These are phyloP conservation scores for Crotalus viridis DNA, from an alignment of 2,113 vertebrate species.

Conservation along the genomic window DNA sequence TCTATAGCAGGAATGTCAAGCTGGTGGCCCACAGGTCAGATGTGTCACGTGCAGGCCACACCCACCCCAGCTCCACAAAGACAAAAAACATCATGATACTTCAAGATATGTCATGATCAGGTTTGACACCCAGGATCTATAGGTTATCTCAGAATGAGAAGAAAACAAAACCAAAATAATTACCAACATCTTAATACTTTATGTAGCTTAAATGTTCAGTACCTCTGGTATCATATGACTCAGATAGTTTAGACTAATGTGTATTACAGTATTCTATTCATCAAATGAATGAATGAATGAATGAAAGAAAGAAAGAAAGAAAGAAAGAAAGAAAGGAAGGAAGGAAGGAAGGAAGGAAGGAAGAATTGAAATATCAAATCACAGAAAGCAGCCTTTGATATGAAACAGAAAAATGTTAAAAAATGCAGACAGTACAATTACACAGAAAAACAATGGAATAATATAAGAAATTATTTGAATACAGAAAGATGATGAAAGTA, in stretches of 20 bases:
- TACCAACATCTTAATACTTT: slow-evolving; percentile 10
- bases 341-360: no score
- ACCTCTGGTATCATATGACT: background rate
- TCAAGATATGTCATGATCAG: no score
- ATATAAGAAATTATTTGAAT: background rate
- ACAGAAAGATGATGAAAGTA: background rate
- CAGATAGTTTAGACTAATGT: slow-evolving; percentile 9
- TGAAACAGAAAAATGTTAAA: slow-evolving; percentile 25
- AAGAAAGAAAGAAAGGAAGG: no score
- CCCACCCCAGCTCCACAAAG: no score
- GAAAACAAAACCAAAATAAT: background rate
- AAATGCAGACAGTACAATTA: slow-evolving; percentile 8
- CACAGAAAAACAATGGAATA: slow-evolving; percentile 14
- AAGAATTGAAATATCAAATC: slow-evolving; percentile 11
- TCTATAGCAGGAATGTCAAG: background rate
- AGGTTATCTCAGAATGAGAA: background rate
- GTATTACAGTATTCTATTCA: background rate
- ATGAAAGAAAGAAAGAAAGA: no score
- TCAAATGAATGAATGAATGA: background rate
- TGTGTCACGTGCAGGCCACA: no score
- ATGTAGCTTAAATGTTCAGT: slow-evolving; percentile 7
- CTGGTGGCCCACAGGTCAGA: no score
- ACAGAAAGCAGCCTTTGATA: background rate
- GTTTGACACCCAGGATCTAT: no score
- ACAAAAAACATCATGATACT: no score